A percentile compares a stretch with the other conserved stretches of the same genome.
phyloP scores from a whole-genome alignment of 2,888 invertebrate species.

The Scaptomyza parva region DNA sequence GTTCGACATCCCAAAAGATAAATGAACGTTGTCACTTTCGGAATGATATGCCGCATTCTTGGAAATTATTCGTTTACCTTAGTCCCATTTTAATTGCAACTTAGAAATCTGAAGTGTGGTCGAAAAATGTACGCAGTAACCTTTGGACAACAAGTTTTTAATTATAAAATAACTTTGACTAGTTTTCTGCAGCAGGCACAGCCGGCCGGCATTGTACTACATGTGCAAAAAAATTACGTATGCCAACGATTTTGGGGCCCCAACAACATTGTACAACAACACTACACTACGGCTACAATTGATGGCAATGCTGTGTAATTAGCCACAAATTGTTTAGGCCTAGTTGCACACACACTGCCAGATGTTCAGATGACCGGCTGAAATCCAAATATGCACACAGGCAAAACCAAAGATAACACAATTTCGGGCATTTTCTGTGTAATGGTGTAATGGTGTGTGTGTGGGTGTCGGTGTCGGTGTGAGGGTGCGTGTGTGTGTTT shows the following conservation, averaged over 20 bases:
- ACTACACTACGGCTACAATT: slow-evolving; percentile 59
- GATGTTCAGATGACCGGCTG: slow-evolving; percentile 49
- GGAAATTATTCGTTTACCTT: slow-evolving; percentile 4
- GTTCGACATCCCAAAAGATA: not conserved
- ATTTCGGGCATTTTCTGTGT: slow-evolving; percentile 50
- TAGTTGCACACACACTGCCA: slow-evolving; percentile 63
- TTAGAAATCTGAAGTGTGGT: slow-evolving; percentile 8
- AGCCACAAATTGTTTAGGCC: slow-evolving; percentile 82
- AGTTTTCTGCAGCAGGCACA: slow-evolving; percentile 30
- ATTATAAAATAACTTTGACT: slow-evolving; percentile 78
- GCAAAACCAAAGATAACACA: slow-evolving; percentile 81
- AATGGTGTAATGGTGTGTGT: slow-evolving; percentile 10
- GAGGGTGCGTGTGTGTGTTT: not conserved
- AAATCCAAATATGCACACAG: slow-evolving; percentile 73
- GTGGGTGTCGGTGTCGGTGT: too few relatives aligned
- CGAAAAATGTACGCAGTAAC: slow-evolving; percentile 21
- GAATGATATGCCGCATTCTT: not conserved
- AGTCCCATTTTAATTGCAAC: slow-evolving; percentile 15
- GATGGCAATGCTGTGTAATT: slow-evolving; percentile 77
- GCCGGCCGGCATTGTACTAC: slow-evolving; percentile 9
- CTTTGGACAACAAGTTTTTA: slow-evolving; percentile 66
- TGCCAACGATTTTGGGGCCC: slow-evolving; percentile 26
- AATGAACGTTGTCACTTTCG: not conserved
- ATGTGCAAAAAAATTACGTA: slow-evolving; percentile 55
- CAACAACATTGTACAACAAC: slow-evolving; percentile 19